Evolutionary conservation across 2,888 invertebrate genomes (phyloP).

Genomic region (Drosophila maculinotata): DNA sequence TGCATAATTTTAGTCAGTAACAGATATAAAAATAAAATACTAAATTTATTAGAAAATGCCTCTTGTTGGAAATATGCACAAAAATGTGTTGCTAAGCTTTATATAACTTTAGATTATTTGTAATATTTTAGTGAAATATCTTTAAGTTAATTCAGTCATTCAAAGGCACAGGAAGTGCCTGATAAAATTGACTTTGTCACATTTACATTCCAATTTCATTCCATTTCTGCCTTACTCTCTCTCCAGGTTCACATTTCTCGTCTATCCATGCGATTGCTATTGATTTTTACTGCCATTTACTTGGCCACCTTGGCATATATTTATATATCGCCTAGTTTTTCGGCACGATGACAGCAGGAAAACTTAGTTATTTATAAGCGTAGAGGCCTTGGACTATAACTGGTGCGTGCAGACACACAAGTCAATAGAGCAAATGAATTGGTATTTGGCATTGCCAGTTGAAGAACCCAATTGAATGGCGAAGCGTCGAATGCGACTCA

Average conservation of each 20-base stretch:
- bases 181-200: constrained; percentile 19
- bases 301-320: constrained; percentile 64
- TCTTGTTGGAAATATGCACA: no score
- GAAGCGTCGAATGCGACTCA: constrained; percentile 1
- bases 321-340: constrained; percentile 52
- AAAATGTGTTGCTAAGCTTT: no score
- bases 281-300: constrained; percentile 59
- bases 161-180: constrained; percentile 3
- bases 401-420: constrained; percentile 66
- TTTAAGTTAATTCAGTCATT: constrained; percentile 7
- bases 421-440: constrained; percentile 68
- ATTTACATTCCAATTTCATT: constrained; percentile 22
- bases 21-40: no score
- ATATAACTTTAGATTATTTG: no score
- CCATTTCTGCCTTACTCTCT: neutral
- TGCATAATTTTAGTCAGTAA: no score
- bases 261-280: constrained; percentile 48
- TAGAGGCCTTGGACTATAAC: constrained; percentile 58
- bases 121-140: constrained; percentile 13
- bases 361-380: constrained; percentile 67
- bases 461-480: constrained; percentile 16
- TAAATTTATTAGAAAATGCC: no score
- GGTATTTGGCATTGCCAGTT: constrained; percentile 21
- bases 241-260: constrained; percentile 1
- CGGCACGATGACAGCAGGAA: constrained; percentile 48